These are phyloP conservation scores for Myocastor coypus DNA, from an alignment of 2,113 vertebrate species.

Conservation along the genomic window DNA sequence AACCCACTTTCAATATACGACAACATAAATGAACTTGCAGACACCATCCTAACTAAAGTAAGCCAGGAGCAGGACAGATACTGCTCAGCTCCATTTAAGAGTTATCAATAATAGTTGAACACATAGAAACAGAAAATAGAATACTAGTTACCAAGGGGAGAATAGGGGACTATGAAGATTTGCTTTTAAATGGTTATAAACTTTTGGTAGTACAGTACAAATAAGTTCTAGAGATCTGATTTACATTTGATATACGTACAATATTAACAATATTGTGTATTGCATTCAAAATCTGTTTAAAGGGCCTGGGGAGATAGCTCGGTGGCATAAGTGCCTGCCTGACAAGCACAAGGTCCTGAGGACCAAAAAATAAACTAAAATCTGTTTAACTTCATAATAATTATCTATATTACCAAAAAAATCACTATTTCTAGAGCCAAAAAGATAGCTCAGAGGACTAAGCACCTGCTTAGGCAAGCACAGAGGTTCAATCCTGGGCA, in stretches of 20 bases:
- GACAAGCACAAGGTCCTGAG: no score
- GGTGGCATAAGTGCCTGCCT: no score
- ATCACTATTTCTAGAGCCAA: not conserved
- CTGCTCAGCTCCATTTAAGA: not conserved
- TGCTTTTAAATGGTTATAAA: not conserved
- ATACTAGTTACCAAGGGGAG: not conserved
- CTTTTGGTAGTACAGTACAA: not conserved
- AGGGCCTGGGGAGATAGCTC: not conserved
- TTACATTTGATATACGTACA: not conserved
- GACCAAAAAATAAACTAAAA: not conserved
- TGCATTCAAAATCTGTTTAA: not conserved
- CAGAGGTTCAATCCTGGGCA: no score
- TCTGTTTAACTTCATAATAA: not conserved
- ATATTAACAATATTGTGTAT: not conserved
- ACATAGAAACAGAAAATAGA: not conserved
- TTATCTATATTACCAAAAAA: not conserved
- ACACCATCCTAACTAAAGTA: not conserved
- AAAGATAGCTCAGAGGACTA: no score
- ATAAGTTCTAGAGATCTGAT: not conserved
- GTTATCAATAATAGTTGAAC: not conserved
- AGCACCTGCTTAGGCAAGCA: no score
- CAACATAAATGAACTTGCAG: not conserved
- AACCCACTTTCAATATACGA: not conserved
- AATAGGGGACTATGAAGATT: fast-evolving
- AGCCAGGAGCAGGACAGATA: not conserved